phyloP scores from a whole-genome alignment of 2,888 invertebrate genomes.

The Apantesis nais region DNA sequence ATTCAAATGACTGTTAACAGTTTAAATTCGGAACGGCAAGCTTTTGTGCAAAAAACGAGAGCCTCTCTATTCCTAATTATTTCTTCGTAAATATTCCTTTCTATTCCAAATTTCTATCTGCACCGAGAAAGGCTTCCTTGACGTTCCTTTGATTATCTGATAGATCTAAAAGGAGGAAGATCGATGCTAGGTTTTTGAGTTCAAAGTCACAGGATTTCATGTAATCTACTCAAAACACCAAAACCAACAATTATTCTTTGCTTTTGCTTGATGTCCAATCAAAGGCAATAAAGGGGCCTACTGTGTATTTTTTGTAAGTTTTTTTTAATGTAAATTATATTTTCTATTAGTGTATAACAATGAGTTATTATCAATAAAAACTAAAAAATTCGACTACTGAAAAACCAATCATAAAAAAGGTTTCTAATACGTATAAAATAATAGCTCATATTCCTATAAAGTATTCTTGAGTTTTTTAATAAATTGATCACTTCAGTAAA shows the following conservation, averaged over 20 bases:
- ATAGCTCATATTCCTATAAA: slow-evolving; percentile 2
- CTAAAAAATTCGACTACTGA: background rate
- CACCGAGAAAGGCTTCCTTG: no score
- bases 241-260: background rate
- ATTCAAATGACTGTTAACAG: no score
- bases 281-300: no score
- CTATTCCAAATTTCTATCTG: no score
- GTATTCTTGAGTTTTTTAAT: slow-evolving; percentile 32
- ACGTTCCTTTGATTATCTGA: no score
- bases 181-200: background rate
- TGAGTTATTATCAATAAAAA: background rate
- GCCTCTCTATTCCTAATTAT: no score
- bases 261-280: no score
- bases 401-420: background rate
- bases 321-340: no score
- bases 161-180: background rate
- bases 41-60: no score
- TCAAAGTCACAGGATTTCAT: background rate
- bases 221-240: background rate
- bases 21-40: no score
- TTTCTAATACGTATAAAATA: slow-evolving; percentile 14
- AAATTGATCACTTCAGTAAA: slow-evolving; percentile 46
- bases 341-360: background rate
- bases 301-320: background rate
- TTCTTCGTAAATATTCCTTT: no score